Evolutionary conservation across 2,113 vertebrate species (phyloP).

Genomic region (Nettapus auritus): DNA sequence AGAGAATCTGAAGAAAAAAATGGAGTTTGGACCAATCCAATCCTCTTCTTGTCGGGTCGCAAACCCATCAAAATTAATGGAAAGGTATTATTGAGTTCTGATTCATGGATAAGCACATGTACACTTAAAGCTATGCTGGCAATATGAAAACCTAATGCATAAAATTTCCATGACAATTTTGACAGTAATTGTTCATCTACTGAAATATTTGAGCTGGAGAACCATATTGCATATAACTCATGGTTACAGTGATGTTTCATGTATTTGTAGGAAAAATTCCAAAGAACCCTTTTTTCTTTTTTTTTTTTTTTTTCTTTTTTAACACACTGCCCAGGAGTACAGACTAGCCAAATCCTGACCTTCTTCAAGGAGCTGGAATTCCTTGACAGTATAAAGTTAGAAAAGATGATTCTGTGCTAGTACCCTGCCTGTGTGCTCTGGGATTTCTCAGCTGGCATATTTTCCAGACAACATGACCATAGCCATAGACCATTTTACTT

Average conservation of each 20-base stretch:
- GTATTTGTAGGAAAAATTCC: neutral
- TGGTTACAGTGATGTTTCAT: neutral
- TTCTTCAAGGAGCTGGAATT: neutral
- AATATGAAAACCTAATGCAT: neutral
- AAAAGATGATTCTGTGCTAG: neutral
- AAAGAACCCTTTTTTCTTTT: neutral
- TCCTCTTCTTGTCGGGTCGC: neutral
- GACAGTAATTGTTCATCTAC: neutral
- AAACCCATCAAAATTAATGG: neutral
- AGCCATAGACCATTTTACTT: neutral
- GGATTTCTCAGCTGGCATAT: neutral
- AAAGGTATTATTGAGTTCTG: neutral
- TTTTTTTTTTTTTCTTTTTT: neutral
- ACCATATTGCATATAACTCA: neutral
- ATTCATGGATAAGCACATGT: neutral
- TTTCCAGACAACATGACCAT: neutral
- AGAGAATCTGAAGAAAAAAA: constrained; percentile 24
- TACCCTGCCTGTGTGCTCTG: neutral
- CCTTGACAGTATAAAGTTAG: neutral
- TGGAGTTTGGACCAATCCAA: neutral
- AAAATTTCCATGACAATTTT: neutral
- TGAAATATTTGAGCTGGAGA: neutral
- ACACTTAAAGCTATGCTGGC: neutral
- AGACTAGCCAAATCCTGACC: neutral
- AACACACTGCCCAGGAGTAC: neutral